A percentile compares a stretch with the other conserved stretches of the same genome.
Conservation (phyloP, 2,113 vertebrate species). For the Grammomys dolichurus region DNA sequence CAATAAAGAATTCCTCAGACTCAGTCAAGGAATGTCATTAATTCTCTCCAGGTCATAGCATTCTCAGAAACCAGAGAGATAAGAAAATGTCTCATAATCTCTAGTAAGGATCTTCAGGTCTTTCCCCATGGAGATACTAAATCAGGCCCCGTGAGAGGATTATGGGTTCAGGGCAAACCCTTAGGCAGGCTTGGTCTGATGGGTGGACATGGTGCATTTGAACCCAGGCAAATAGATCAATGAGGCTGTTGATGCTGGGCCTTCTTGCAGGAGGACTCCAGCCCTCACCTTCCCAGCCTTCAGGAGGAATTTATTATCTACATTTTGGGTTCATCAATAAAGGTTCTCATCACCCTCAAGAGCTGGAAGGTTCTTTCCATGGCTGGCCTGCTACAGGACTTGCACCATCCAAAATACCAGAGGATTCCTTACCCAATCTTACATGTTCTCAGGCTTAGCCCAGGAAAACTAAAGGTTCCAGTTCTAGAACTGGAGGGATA, state of each 20-base stretch:
- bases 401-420: conserved; percentile 40
- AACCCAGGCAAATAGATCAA: neutral
- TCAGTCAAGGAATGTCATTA: neutral
- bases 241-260: neutral
- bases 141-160: neutral
- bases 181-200: neutral
- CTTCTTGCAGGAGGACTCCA: neutral
- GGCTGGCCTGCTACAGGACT: conserved; percentile 63
- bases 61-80: conserved; percentile 1
- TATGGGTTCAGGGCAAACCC: neutral
- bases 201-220: neutral
- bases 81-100: neutral
- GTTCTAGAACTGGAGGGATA: conserved; percentile 23
- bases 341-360: neutral
- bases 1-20: neutral
- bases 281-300: neutral
- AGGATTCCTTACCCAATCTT: conserved; percentile 51
- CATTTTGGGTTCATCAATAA: conserved; percentile 31
- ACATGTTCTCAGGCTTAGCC: conserved; percentile 45
- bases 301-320: conserved; percentile 30
- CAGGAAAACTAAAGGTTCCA: conserved; percentile 62
- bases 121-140: conserved; percentile 12
- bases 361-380: conserved; percentile 8
- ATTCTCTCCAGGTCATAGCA: neutral
- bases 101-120: conserved; percentile 37